A percentile compares a stretch with the other conserved stretches of the same genome.
phyloP scores from a whole-genome alignment of 2,113 vertebrate genomes.

The Osmerus eperlanus region DNA sequence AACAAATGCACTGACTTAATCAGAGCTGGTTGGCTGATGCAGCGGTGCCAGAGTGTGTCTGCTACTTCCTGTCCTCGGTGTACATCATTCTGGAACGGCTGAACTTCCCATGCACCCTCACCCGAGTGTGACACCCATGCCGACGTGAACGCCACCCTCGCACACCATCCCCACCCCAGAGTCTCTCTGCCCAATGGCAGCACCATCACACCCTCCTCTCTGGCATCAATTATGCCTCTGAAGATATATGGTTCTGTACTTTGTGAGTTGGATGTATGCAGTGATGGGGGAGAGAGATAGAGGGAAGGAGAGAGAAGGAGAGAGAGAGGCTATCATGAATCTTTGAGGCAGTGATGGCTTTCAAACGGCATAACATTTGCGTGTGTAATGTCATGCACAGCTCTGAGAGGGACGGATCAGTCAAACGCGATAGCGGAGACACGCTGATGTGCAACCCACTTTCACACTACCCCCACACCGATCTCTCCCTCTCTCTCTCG shows the following conservation, averaged over 20 bases:
- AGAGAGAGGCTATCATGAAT: conserved; percentile 24
- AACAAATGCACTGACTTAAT: conserved; percentile 49
- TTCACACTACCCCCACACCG: conserved; percentile 13
- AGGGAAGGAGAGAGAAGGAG: background rate
- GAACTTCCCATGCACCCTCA: conserved; percentile 39
- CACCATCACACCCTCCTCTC: conserved; percentile 14
- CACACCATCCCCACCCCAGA: background rate
- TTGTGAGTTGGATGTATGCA: conserved; percentile 7
- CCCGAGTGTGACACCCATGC: background rate
- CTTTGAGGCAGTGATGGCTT: conserved; percentile 46
- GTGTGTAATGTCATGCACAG: conserved; percentile 38
- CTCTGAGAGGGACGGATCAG: conserved; percentile 44
- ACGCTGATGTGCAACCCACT: conserved; percentile 30
- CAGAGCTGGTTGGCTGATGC: conserved; percentile 41
- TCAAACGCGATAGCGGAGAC: conserved; percentile 30
- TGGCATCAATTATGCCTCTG: conserved; percentile 22
- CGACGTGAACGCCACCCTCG: no score
- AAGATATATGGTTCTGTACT: conserved; percentile 6
- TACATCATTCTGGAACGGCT: conserved; percentile 33
- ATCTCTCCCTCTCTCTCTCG: conserved; percentile 19
- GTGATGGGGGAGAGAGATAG: conserved; percentile 1
- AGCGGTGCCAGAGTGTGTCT: background rate
- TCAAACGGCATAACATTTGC: conserved; percentile 49
- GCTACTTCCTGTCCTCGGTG: conserved; percentile 30
- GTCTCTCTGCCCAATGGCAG: conserved; percentile 15